phyloP scores from a whole-genome alignment of 53 echinoderm and acorn worm species.

The Arbacia lixula region DNA sequence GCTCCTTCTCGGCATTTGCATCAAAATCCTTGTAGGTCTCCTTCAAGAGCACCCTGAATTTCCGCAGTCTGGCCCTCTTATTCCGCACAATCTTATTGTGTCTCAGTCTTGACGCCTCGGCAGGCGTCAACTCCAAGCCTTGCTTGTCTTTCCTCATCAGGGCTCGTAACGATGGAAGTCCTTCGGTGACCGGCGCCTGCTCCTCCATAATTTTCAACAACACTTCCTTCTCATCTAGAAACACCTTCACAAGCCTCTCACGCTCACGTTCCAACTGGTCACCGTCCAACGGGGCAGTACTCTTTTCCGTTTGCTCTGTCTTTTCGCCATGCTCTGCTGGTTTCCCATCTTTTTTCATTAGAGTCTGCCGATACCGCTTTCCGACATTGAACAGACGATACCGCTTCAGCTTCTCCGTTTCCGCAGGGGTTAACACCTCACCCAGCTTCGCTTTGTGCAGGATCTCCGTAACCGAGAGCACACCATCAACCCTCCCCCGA shows the following conservation, averaged over 20 bases:
- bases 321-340: background rate
- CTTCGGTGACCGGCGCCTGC: background rate
- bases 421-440: background rate
- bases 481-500: conserved; percentile 8
- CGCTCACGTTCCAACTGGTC: background rate
- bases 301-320: background rate
- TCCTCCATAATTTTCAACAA: background rate
- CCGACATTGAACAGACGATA: background rate
- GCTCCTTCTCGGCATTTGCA: background rate
- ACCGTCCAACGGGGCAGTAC: background rate
- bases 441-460: background rate
- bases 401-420: conserved; percentile 5
- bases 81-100: background rate
- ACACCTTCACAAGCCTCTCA: conserved; percentile 4
- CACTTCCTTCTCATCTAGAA: conserved; percentile 13
- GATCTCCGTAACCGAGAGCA: background rate
- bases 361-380: background rate
- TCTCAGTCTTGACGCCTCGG: background rate
- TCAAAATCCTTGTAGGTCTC: background rate
- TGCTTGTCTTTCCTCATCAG: conserved; percentile 5
- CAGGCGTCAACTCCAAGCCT: conserved; percentile 14
- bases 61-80: background rate
- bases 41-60: background rate
- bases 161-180: conserved; percentile 10
- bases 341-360: background rate